A percentile compares a stretch with the other conserved stretches of the same genome.
phyloP scores from a whole-genome alignment of 30 jellyfish, hydroid and myxozoan genomes.

The Cassiopea andromeda region DNA sequence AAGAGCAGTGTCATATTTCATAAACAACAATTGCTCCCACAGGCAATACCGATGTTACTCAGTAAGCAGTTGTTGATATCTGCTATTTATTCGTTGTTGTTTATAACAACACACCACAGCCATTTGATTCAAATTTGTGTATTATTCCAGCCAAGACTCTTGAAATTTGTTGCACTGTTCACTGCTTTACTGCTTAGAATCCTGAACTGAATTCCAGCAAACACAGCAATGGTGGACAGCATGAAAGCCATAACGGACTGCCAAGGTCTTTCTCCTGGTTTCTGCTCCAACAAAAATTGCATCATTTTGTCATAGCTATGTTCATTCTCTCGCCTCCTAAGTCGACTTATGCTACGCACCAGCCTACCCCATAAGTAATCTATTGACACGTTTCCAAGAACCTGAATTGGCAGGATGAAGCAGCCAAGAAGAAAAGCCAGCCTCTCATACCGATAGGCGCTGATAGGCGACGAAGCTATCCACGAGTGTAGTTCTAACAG shows the following conservation, averaged over 20 bases:
- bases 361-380: constrained; percentile 96
- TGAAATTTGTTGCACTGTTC: constrained; percentile 86
- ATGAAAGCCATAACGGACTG: constrained; percentile 98
- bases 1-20: too few relatives aligned
- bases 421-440: constrained; percentile 86
- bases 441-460: constrained; percentile 86
- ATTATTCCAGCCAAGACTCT: constrained; percentile 54
- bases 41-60: too few relatives aligned
- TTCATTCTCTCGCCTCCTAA: constrained; percentile 85
- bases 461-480: constrained; percentile 82
- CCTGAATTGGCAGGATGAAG: constrained; percentile 90
- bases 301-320: constrained; percentile 88
- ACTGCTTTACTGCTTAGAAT: constrained; percentile 94
- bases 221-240: constrained; percentile 94
- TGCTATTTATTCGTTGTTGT: too few relatives aligned
- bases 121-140: constrained; percentile 5
- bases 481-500: constrained; percentile 92
- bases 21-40: too few relatives aligned
- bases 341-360: constrained; percentile 94
- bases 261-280: constrained; percentile 99
- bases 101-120: background rate
- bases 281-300: constrained; percentile 97
- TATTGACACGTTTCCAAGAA: constrained; percentile 92
- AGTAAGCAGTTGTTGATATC: too few relatives aligned
- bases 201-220: constrained; percentile 98